phyloP scores from a whole-genome alignment of 2,113 vertebrate genomes.

The Cebus imitator region DNA sequence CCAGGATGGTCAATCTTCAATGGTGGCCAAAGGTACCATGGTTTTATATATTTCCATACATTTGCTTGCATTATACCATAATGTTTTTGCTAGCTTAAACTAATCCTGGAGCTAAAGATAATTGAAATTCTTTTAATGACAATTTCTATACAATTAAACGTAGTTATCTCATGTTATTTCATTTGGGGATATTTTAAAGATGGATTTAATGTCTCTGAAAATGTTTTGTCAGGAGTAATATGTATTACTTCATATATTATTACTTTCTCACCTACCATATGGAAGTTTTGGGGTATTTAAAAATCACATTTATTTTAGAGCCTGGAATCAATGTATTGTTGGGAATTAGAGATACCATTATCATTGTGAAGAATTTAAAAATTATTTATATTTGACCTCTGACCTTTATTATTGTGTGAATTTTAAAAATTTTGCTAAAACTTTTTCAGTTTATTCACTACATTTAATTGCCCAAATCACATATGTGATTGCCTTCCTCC shows the following conservation, averaged over 20 bases:
- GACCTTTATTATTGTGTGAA: background rate
- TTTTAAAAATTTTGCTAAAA: background rate
- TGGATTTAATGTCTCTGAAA: background rate
- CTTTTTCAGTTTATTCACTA: background rate
- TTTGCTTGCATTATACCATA: background rate
- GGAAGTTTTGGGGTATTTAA: background rate
- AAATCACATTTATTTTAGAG: background rate
- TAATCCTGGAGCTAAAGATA: background rate
- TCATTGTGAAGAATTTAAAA: background rate
- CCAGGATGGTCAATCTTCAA: background rate
- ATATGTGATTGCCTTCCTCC: background rate
- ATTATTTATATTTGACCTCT: background rate
- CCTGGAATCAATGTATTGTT: background rate
- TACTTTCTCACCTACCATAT: background rate
- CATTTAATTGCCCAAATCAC: background rate
- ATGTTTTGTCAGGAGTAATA: background rate
- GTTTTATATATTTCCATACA: background rate
- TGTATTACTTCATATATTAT: background rate
- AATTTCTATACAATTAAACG: background rate
- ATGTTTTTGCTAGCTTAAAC: background rate
- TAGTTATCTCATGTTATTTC: background rate
- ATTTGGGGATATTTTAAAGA: background rate
- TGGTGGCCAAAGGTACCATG: background rate
- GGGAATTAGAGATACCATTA: background rate
- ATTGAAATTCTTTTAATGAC: conserved; percentile 24